Evolutionary conservation across 1,140 invertebrate genomes (phyloP).

Genomic region (Drosophila miranda): DNA sequence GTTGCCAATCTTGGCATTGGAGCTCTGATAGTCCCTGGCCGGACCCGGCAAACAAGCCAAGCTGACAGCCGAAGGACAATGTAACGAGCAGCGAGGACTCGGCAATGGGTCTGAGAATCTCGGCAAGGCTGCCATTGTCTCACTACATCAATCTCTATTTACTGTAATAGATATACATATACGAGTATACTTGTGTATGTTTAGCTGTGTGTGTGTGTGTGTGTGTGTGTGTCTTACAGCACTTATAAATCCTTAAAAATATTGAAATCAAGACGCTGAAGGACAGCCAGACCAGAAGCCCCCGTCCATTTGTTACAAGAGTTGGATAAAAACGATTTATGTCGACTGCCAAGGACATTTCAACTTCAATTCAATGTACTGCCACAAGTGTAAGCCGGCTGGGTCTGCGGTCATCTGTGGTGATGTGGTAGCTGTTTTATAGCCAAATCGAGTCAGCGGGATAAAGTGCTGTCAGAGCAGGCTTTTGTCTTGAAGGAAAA

Average conservation of each 20-base stretch:
- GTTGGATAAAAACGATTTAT: conserved; percentile 50
- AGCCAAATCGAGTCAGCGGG: conserved; percentile 8
- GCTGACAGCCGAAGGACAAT: conserved; percentile 41
- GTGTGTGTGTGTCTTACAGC: not conserved
- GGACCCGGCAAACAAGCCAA: conserved; percentile 43
- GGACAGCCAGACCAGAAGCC: conserved; percentile 10
- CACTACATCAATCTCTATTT: conserved; percentile 6
- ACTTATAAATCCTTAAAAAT: conserved; percentile 56
- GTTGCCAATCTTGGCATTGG: conserved; percentile 46
- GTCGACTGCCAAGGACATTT: conserved; percentile 52
- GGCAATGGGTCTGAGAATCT: conserved; percentile 8
- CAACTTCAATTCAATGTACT: conserved; percentile 37
- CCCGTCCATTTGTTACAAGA: conserved; percentile 1
- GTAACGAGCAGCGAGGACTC: conserved; percentile 15
- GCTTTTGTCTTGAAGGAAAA: conserved; percentile 12
- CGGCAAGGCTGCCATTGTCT: conserved; percentile 20
- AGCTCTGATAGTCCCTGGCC: conserved; percentile 7
- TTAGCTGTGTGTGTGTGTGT: too few relatives aligned
- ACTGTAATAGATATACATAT: not conserved
- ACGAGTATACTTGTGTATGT: conserved; percentile 17
- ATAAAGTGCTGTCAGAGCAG: not conserved
- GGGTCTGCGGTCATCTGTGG: conserved; percentile 3
- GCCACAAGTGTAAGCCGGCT: not conserved
- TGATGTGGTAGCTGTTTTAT: conserved; percentile 29
- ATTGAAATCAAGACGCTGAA: conserved; percentile 54